phyloP scores from a whole-genome alignment of 2,113 vertebrate genomes.

The Herpailurus yagouaroundi region DNA sequence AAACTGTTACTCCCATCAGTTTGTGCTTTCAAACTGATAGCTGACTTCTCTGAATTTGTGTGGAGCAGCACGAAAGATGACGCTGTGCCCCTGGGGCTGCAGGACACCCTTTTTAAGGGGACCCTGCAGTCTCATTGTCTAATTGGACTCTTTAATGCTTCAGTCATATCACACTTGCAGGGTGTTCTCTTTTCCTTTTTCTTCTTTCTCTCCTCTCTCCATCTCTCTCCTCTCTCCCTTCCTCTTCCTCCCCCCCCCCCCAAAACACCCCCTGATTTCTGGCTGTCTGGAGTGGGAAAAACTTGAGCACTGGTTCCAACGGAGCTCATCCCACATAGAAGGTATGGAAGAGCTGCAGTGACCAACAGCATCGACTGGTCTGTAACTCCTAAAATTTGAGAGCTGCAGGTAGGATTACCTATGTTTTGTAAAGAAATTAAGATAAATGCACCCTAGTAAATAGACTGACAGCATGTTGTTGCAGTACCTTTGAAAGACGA shows the following conservation, averaged over 20 bases:
- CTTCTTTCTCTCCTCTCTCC: not conserved
- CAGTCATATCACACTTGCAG: conserved; percentile 84
- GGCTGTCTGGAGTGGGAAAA: conserved; percentile 72
- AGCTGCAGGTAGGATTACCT: conserved; percentile 84
- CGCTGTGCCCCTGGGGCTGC: conserved; percentile 74
- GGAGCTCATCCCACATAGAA: conserved; percentile 59
- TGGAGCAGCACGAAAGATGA: conserved; percentile 67
- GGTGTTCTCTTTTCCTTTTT: conserved; percentile 48
- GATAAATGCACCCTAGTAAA: conserved; percentile 26
- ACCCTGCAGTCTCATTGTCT: conserved; percentile 85
- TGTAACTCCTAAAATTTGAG: conserved; percentile 79
- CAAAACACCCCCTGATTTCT: not conserved
- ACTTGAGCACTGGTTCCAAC: conserved; percentile 71
- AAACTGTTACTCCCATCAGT: conserved; percentile 94
- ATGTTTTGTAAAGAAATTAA: conserved; percentile 55
- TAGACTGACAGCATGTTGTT: conserved; percentile 46
- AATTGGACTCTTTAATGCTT: conserved; percentile 85
- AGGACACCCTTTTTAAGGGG: conserved; percentile 72
- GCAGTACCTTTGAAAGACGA: conserved; percentile 66
- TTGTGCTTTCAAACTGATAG: conserved; percentile 89
- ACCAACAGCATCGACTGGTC: conserved; percentile 65
- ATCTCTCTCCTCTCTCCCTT: not conserved
- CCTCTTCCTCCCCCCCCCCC: no score
- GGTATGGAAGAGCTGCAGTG: conserved; percentile 75
- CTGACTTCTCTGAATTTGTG: conserved; percentile 83